phyloP scores from a whole-genome alignment of 2,797 vertebrate genomes.

The Hoplostethus mediterraneus region DNA sequence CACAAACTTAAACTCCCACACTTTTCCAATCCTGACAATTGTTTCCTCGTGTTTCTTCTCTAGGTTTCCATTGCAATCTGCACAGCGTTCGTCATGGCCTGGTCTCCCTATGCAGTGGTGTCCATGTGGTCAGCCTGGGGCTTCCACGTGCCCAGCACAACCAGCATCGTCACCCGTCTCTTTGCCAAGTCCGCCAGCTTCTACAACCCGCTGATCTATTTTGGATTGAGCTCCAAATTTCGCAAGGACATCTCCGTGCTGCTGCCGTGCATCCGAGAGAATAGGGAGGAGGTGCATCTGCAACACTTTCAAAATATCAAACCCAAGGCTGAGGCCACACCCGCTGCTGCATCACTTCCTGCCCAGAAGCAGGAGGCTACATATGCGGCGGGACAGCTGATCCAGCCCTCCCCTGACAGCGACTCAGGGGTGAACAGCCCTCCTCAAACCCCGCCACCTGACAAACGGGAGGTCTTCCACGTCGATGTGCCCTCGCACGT shows the following conservation, averaged over 20 bases:
- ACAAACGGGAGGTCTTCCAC: constrained; percentile 72
- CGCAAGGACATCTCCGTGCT: constrained; percentile 83
- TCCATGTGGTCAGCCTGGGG: constrained; percentile 93
- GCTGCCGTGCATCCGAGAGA: constrained; percentile 83
- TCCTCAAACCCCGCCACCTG: constrained; percentile 75
- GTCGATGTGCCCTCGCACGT: constrained; percentile 76
- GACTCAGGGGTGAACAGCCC: constrained; percentile 82
- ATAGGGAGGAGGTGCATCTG: constrained; percentile 83
- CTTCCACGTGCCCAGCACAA: constrained; percentile 86
- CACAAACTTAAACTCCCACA: constrained; percentile 14
- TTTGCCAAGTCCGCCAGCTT: constrained; percentile 92
- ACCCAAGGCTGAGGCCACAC: constrained; percentile 74
- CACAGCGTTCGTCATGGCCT: constrained; percentile 90
- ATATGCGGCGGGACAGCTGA: constrained; percentile 18
- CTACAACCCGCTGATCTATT: constrained; percentile 92
- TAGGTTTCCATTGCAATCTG: constrained; percentile 92
- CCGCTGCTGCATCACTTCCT: constrained; percentile 26
- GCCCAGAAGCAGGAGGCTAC: constrained; percentile 55
- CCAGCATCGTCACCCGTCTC: constrained; percentile 90
- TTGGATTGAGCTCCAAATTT: constrained; percentile 92
- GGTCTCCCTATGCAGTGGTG: constrained; percentile 94
- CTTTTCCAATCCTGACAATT: constrained; percentile 44
- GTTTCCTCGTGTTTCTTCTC: constrained; percentile 50
- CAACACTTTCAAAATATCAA: constrained; percentile 85
- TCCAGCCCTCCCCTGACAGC: constrained; percentile 58